phyloP scores from a whole-genome alignment of 2,797 vertebrate genomes.

The Myotis pilosus region DNA sequence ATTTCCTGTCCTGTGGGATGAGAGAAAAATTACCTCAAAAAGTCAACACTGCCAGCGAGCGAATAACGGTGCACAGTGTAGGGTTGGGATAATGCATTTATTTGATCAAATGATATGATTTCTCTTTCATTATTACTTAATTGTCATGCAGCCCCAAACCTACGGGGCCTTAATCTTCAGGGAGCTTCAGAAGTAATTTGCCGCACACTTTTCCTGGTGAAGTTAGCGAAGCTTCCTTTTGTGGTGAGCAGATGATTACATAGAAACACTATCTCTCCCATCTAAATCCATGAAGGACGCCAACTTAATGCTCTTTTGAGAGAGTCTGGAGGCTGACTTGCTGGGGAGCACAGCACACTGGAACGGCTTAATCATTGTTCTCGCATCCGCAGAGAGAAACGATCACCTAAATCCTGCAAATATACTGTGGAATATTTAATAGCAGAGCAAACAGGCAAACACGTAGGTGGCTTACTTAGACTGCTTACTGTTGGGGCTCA shows the following conservation, averaged over 20 bases:
- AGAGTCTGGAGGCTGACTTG: not conserved
- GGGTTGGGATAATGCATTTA: not conserved
- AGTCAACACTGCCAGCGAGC: slow-evolving; percentile 21
- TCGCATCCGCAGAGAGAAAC: not conserved
- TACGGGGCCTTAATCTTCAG: not conserved
- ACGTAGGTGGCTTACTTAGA: not conserved
- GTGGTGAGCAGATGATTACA: slow-evolving; percentile 25
- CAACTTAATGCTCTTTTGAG: slow-evolving; percentile 33
- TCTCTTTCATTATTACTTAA: slow-evolving; percentile 9
- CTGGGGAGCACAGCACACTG: not conserved
- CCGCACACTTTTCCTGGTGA: not conserved
- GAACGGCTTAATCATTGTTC: not conserved
- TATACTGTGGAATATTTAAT: slow-evolving; percentile 25
- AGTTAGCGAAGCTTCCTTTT: not conserved
- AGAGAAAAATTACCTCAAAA: slow-evolving; percentile 43
- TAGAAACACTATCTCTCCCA: not conserved
- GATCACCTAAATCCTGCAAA: slow-evolving; percentile 5
- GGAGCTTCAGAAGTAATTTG: slow-evolving; percentile 36
- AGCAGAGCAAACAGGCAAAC: slow-evolving; percentile 48
- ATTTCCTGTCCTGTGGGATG: not conserved
- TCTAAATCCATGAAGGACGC: slow-evolving; percentile 44
- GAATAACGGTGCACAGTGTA: not conserved
- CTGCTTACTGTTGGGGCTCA: not conserved
- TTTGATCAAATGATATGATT: not conserved
- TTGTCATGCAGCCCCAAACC: not conserved